phyloP scores from a whole-genome alignment of 2,888 invertebrate species.

The Papilio demoleus region DNA sequence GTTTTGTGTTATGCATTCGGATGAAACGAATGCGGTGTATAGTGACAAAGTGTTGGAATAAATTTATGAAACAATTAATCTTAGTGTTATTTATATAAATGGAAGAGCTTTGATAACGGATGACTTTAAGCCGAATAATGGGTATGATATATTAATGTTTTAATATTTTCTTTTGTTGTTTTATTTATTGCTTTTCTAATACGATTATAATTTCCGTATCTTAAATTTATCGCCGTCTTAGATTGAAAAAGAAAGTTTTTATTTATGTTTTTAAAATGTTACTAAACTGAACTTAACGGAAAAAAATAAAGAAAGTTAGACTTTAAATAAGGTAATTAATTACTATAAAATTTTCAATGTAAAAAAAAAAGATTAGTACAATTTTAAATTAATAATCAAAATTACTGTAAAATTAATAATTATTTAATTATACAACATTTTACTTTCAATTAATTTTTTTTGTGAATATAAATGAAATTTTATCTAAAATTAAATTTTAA shows the following conservation, averaged over 20 bases:
- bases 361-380: too few species aligned
- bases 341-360: too few species aligned
- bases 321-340: background rate
- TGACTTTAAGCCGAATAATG: constrained; percentile 31
- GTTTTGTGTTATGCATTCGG: constrained; percentile 31
- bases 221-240: background rate
- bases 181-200: constrained; percentile 17
- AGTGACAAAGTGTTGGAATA: constrained; percentile 27
- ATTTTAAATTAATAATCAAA: too few species aligned
- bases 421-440: too few species aligned
- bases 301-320: background rate
- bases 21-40: constrained; percentile 21
- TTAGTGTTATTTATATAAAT: constrained; percentile 24
- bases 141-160: constrained; percentile 31
- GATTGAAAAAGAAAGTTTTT: constrained; percentile 5
- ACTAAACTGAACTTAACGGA: background rate
- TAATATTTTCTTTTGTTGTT: constrained; percentile 1
- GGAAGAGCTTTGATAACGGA: constrained; percentile 31
- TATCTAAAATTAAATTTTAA: background rate
- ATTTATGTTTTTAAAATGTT: constrained; percentile 6
- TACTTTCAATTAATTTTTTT: too few species aligned
- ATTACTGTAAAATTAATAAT: too few species aligned
- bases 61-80: constrained; percentile 15
- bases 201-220: background rate
- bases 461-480: background rate